These are phyloP conservation scores for Allolobophora icterica DNA, from an alignment of 2,888 invertebrate genomes.

Conservation along the genomic window DNA sequence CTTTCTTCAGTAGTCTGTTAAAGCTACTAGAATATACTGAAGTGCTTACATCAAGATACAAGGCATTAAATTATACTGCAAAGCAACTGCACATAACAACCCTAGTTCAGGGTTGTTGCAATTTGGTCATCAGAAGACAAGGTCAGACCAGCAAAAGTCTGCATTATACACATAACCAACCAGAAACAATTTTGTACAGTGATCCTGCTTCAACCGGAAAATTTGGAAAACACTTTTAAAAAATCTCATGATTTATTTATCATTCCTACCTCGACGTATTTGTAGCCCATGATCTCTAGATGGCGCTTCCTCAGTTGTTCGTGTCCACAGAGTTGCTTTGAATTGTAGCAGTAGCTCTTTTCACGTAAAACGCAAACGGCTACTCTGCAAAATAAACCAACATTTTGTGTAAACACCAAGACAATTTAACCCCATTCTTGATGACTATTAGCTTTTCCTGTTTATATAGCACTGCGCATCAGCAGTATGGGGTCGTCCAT, in stretches of 20 bases:
- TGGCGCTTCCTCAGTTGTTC: constrained; percentile 37
- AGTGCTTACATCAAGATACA: too few species aligned
- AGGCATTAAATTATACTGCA: too few species aligned
- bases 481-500: too few species aligned
- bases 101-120: too few species aligned
- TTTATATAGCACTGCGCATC: neutral
- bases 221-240: neutral
- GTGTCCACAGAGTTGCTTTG: constrained; percentile 37
- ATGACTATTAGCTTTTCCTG: neutral
- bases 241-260: neutral
- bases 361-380: constrained; percentile 31
- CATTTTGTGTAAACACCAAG: constrained; percentile 13
- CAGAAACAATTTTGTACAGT: neutral
- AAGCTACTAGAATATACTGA: too few species aligned
- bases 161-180: neutral
- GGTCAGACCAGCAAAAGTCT: neutral
- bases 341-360: constrained; percentile 41
- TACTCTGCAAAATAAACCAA: constrained; percentile 32
- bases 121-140: neutral
- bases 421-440: neutral
- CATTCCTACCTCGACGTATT: constrained; percentile 40
- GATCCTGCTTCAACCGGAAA: neutral
- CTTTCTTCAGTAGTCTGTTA: too few species aligned
- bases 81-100: too few species aligned
- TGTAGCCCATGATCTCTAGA: constrained; percentile 42